Base-by-base conservation (phyloP, 2,888 invertebrate species). In the Xanthia togata region DNA sequence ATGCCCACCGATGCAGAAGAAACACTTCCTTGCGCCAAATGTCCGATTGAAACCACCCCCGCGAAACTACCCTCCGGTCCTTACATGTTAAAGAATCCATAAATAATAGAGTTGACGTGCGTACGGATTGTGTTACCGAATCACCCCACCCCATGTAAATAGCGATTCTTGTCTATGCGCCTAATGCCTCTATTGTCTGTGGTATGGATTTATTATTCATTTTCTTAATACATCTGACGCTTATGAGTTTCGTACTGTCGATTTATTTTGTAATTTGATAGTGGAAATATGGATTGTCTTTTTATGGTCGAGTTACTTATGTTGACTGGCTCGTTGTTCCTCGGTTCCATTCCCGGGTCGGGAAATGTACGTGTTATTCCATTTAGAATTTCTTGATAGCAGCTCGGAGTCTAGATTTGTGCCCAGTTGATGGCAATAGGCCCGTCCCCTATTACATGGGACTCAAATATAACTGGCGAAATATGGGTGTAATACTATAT, bases 11-110 rank as follows among this genome's bases (percentile, higher is more conserved):
- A 91, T 84, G 93, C 94, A 93, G 91, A 95, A 95, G 94, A 92
- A 95, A 95, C 93, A 96, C 95, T 95, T 95, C 95, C 95, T 95
- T 90, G 91, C 89, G 93, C 95, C 96, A 96, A 96, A 95, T 96
- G 96, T 95, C 95, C 95, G 92, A 92, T 92, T 88, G 88, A 90
- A 87, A 87, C 89, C 85, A 87, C 92, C 85, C 88, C 89, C 92
- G 89, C 86, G 73, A 85, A 50, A 70, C 92, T 89, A 89, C 92
- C 91, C 91, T 89, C 93, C 89, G 93, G 93, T 93, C 94, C 96
- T 96, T 95, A 96, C 96, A 95, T 96, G 96, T 96, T 96, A 95
- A 96, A 96, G 96, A 96, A 96, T 95, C 96, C 96, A 96, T 96
- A 96, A 96, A 96, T 96, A 96, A 96, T 96, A 96, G 94, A 96